These are phyloP conservation scores for Flabesymbios commensalis DNA, from an alignment of 2,888 invertebrate species.

Conservation along the genomic window DNA sequence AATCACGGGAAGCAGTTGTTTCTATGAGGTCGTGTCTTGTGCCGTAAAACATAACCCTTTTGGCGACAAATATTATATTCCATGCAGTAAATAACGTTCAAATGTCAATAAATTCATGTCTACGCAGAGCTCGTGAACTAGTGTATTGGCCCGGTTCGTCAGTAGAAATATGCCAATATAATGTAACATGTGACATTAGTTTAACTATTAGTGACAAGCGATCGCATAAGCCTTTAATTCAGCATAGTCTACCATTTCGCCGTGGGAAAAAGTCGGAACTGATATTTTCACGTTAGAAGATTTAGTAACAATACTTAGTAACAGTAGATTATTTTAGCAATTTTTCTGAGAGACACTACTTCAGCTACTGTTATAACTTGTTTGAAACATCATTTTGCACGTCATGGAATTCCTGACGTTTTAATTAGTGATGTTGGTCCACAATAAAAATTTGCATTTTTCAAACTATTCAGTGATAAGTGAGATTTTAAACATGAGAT, in stretches of 20 bases:
- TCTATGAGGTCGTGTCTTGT: no score
- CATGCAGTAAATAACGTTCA: slow-evolving; percentile 6
- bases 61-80: no score
- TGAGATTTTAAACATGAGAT: slow-evolving; percentile 32
- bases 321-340: background rate
- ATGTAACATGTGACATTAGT: slow-evolving; percentile 2
- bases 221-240: no score
- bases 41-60: no score
- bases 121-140: slow-evolving; percentile 6
- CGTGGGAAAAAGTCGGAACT: slow-evolving; percentile 31
- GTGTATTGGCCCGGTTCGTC: no score
- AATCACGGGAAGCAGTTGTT: no score
- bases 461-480: slow-evolving; percentile 19
- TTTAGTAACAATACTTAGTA: background rate
- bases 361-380: slow-evolving; percentile 14
- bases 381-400: slow-evolving; percentile 16
- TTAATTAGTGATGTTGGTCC: slow-evolving; percentile 31
- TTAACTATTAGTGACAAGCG: background rate
- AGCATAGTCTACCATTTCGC: slow-evolving; percentile 22
- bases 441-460: slow-evolving; percentile 17
- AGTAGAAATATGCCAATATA: background rate
- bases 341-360: background rate
- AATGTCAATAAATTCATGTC: slow-evolving; percentile 3
- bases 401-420: slow-evolving; percentile 22
- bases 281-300: slow-evolving; percentile 29